Conservation (phyloP, 1,140 invertebrate species). For the Thaumatotibia leucotreta region DNA sequence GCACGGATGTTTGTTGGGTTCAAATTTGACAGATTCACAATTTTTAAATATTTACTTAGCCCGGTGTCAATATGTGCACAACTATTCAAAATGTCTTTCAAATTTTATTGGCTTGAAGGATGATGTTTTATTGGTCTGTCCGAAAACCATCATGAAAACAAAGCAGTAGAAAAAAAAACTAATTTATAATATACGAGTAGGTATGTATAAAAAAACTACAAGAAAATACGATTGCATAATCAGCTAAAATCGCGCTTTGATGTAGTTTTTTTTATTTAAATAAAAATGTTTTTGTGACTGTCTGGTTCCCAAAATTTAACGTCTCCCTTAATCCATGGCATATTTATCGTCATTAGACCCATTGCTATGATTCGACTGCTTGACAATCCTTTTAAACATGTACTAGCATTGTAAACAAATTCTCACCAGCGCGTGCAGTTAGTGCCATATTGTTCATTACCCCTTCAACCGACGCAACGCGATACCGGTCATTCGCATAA, state of each 20-base stretch:
- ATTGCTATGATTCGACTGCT: background rate
- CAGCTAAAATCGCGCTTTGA: too few relatives aligned
- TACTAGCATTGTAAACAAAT: background rate
- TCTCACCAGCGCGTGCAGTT: background rate
- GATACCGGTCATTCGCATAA: background rate
- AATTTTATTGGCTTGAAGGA: too few relatives aligned
- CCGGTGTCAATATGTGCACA: background rate
- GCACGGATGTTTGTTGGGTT: background rate
- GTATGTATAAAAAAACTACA: too few relatives aligned
- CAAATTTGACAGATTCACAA: background rate
- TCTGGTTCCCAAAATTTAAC: background rate
- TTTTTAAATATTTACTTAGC: background rate
- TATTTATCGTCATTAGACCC: slow-evolving; percentile 1
- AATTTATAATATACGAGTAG: too few relatives aligned
- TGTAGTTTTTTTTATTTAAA: too few relatives aligned
- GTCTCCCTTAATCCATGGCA: background rate
- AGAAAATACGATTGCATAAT: too few relatives aligned
- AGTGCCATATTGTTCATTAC: background rate
- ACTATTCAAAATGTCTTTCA: too few relatives aligned
- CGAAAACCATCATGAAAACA: too few relatives aligned
- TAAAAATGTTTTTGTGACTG: background rate
- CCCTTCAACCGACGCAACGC: background rate
- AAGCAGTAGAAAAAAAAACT: too few relatives aligned
- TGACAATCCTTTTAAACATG: background rate
- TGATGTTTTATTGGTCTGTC: too few relatives aligned